Evolutionary conservation across 1,140 invertebrate genomes (phyloP), one percentile per base, ranked within the genome.

Genomic region (Caerostris darwini): DNA sequence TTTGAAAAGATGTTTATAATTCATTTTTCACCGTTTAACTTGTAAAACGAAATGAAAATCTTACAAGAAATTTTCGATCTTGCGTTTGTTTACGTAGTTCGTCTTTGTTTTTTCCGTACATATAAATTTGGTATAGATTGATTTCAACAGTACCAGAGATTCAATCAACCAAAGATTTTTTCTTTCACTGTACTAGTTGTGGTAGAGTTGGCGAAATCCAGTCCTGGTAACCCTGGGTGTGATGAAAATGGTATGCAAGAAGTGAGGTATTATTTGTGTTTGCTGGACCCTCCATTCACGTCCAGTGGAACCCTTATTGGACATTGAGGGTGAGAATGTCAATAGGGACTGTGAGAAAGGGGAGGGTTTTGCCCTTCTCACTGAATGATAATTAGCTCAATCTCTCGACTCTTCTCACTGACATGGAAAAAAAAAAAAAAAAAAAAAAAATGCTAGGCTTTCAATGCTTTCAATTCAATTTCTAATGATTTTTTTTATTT

Each of bases 291-390:
- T 93, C 64, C 54, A 87, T 87, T 77, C 61, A 53, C 83, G 64
- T 71, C 82, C 83, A 87, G n/a, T 93, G 83, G 57, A n/a, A 7
- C 64, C 82, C 83, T 93, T 93, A 93, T 93, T 93, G 92, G 92
- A 87, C 67, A 86, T 81, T 83, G 83, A 7, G 53, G 54, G 83
- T 34, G 56, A 87, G 12, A 86, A 56, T 83, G 81, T 83, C 90
- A 81, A 93, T 67, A 64, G 54, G 5, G 56, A 53, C 7, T n/a
- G 7, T 5, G 14, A 5, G 64, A 93, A 87, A 53, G 85, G 92
- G 83, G 50, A 83, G 92, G 34, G 3, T 53, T 19, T 81, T 2
- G 7, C 57, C 67, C 54, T 57, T 61, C 90, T 91, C 82, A 58
- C 53, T 86, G 92, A 93, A 93, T 93, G 81, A 93, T 93, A 93